Base-by-base conservation (phyloP, 2,888 invertebrate genomes). In the Endomychus coccineus region DNA sequence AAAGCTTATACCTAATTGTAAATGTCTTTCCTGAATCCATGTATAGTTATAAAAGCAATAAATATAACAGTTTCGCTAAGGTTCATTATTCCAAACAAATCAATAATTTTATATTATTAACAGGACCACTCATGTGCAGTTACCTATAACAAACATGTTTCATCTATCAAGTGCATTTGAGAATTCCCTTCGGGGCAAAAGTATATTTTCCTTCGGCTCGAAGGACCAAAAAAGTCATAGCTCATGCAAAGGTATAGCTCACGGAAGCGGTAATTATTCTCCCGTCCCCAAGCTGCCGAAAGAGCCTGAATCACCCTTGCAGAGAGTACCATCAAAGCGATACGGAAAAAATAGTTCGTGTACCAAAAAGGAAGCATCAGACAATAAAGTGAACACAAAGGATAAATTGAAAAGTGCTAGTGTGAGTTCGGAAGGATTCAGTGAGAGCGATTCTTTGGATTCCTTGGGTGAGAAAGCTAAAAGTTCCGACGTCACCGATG, bases 201-300 rank as follows among this genome's bases (percentile, higher is more conserved):
- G 34, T 68, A 55, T 16, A 2, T n/a, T 19, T 7, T 16, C 34
- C 2, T n/a, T 16, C 13, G 31, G 27, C 5, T 22, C 28, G 9
- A 40, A 40, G 23, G 21, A 33, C 19, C 21, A 16, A 3, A 34
- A 40, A 12, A 28, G 75, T 40, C 85, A 85, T 59, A 77, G 76
- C 52, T 78, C 78, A 34, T 86, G 86, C 60, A 80, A 77, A 17
- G 86, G 86, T 16, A 78, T 79, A 54, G 77, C 81, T 1, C 86
- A 86, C 58, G 85, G 83, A 7, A 76, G 79, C 49, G 84, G 84
- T 30, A 77, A 78, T 36, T 59, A 56, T 38, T 39, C 31, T 13
- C 12, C 29, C 6, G 30, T 23, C 23, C 27, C 27, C n/a, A 36
- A 30, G 6, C 19, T 27, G 2, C 34, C 34, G 10, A 21, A 32